Evolutionary conservation across 2,888 invertebrate species (phyloP).

Genomic region (Xylota segnis): DNA sequence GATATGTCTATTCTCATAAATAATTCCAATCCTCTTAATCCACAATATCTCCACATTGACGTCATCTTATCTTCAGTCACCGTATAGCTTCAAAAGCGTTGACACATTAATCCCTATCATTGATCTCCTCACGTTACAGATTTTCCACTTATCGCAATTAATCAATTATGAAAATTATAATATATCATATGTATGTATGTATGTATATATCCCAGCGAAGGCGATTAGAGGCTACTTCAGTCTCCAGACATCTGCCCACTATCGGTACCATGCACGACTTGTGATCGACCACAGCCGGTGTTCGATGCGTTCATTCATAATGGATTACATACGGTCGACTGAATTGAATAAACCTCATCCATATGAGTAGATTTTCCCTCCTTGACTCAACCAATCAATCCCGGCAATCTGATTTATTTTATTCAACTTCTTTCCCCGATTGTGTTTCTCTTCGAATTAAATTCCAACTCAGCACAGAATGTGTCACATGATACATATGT

Average conservation of each 20-base stretch:
- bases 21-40: neutral
- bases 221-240: neutral
- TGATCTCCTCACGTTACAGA: slow-evolving; percentile 1
- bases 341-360: slow-evolving; percentile 29
- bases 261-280: slow-evolving; percentile 32
- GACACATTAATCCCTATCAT: slow-evolving; percentile 7
- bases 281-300: slow-evolving; percentile 14
- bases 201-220: neutral
- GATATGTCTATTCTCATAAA: neutral
- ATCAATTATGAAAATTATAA: slow-evolving; percentile 31
- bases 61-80: neutral
- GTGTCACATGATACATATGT: slow-evolving; percentile 22
- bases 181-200: neutral
- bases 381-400: slow-evolving; percentile 20
- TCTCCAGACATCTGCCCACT: slow-evolving; percentile 3
- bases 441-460: neutral
- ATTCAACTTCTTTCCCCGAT: slow-evolving; percentile 6
- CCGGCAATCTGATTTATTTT: slow-evolving; percentile 10
- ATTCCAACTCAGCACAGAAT: neutral
- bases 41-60: neutral
- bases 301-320: slow-evolving; percentile 27
- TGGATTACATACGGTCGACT: slow-evolving; percentile 35
- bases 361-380: neutral
- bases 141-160: slow-evolving; percentile 32
- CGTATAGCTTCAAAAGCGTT: neutral